phyloP scores from a whole-genome alignment of 2,888 invertebrate species.

The Nasonia oneida region DNA sequence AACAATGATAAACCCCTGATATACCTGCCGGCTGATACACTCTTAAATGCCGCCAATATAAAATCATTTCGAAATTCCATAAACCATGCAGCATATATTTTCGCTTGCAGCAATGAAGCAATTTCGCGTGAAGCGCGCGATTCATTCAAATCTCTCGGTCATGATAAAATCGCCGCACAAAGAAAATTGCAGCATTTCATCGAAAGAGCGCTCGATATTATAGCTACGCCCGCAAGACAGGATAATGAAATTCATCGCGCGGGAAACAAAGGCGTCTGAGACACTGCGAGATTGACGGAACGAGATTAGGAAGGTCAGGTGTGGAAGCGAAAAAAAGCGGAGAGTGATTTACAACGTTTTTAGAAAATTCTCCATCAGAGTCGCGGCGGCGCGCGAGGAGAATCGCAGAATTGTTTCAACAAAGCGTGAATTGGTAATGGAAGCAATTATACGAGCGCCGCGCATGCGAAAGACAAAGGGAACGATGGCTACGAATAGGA shows the following conservation, averaged over 20 bases:
- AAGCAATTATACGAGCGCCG: not conserved
- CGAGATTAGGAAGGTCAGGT: slow-evolving; percentile 36
- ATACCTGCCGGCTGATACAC: no score
- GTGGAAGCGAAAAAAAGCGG: not conserved
- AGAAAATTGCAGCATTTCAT: not conserved
- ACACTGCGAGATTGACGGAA: not conserved
- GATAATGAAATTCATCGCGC: slow-evolving; percentile 25
- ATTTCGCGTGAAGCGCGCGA: not conserved
- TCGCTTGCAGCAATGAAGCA: not conserved
- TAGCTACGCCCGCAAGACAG: not conserved
- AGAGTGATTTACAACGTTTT: slow-evolving; percentile 12
- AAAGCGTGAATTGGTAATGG: slow-evolving; percentile 28
- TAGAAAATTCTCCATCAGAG: not conserved
- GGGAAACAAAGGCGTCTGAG: slow-evolving; percentile 39
- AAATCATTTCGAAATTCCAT: no score
- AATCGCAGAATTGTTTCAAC: slow-evolving; percentile 24
- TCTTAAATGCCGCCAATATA: no score
- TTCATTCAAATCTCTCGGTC: not conserved
- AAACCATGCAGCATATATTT: no score
- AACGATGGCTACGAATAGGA: not conserved
- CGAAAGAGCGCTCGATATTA: not conserved
- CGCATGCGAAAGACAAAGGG: not conserved
- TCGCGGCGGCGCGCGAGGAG: not conserved
- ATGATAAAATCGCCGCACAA: not conserved
- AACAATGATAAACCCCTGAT: no score